Evolutionary conservation across 2,113 vertebrate genomes (phyloP).

Genomic region (Campylomormyrus numenius): DNA sequence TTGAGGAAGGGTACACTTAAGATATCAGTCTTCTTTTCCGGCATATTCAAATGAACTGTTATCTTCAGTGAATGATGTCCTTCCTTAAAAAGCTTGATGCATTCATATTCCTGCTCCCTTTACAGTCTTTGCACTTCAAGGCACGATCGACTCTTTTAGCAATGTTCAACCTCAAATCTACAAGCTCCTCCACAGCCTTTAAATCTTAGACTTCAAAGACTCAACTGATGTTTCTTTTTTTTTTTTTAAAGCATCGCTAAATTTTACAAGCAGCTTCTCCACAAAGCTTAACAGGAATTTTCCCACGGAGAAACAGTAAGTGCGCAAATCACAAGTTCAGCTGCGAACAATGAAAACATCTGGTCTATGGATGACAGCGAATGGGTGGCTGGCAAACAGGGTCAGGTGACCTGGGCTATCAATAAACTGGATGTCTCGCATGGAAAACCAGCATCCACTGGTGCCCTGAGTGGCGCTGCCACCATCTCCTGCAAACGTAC

Average conservation of each 20-base stretch:
- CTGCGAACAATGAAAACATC: not conserved
- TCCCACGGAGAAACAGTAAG: not conserved
- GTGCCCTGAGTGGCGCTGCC: not conserved
- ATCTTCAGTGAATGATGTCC: not conserved
- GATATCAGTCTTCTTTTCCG: not conserved
- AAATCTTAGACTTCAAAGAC: not conserved
- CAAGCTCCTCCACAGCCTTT: not conserved
- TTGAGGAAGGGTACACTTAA: not conserved
- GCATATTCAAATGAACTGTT: not conserved
- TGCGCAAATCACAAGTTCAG: not conserved
- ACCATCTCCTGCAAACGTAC: slow-evolving; percentile 46
- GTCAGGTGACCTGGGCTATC: not conserved
- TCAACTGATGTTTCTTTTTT: not conserved
- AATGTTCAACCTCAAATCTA: not conserved
- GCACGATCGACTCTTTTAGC: not conserved
- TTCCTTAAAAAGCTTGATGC: not conserved
- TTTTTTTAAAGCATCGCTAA: not conserved
- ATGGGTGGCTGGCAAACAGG: not conserved
- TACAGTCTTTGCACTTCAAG: not conserved
- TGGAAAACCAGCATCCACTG: not conserved
- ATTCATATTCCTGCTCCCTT: not conserved
- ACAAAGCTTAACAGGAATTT: not conserved
- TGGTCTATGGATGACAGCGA: not conserved
- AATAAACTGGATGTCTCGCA: not conserved
- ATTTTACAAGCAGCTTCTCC: not conserved